Base-by-base conservation (phyloP, 1,140 invertebrate species). In the Bombus soroeensis region DNA sequence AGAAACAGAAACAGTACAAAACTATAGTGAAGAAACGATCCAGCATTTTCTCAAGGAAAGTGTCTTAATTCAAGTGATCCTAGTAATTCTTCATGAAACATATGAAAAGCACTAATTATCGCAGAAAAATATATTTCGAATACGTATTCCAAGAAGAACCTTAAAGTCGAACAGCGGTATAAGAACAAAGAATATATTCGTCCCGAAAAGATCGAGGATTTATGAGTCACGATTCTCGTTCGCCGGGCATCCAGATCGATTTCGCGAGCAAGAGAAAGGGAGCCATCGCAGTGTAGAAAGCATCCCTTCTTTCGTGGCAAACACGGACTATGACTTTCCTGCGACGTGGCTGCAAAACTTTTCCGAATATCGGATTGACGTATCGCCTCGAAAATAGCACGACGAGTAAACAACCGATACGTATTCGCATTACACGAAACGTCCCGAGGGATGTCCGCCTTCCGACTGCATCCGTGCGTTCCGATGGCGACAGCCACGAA, bases 301-400 rank as follows among this genome's bases (percentile, higher is more conserved):
- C 59, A 39, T 28, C 81, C 77, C 87, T 71, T 82, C 82, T 41
- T 74, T 71, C 81, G 68, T 73, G 79, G 81, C 79, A 89, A 86
- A 90, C 86, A 86, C 83, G 76, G 39, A 72, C 68, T 71, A 34
- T 71, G 82, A 77, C 74, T 77, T 83, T 79, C 53, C 73, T 66
- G 78, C 78, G 75, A 90, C 76, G 87, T 57, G 81, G 72, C 70
- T 79, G 75, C 73, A 76, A 92, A 92, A 87, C 81, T 92, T 93
- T 93, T 70, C 86, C 87, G 88, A 92, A 92, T 92, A 92, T 90
- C 87, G 91, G 90, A 94, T 93, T 94, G 93, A 94, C 93, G 93
- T 94, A 94, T 93, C 90, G 91, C 90, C 86, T 84, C 80, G 87
- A 90, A 92, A 91, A 94, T 93, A 93, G 91, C 89, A 59, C 81